Base-by-base conservation (phyloP, 2,888 invertebrate species). In the Papilio protenor region DNA sequence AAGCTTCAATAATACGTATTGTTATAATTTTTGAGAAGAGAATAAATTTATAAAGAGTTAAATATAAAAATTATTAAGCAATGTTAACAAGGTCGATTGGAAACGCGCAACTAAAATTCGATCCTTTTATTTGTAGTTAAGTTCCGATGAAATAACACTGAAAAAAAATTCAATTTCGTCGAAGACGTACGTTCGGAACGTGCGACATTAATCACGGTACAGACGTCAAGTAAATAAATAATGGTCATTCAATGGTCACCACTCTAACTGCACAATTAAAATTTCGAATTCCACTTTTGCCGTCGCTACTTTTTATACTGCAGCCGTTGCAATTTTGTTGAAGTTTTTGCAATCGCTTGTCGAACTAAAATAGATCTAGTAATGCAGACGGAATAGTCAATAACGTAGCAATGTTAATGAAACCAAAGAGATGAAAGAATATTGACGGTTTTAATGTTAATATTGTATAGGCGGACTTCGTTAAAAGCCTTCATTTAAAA, bases 251-350 rank as follows among this genome's bases (percentile, higher is more conserved):
- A 73, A 75, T 78, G 73, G 78, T 78, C 72, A 76, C 64, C 66
- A 78, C 78, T 78, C 78, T 78, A 78, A 78, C 78, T 75, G 78
- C 73, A 78, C 78, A 78, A 89, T 89, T 90, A 89, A 90, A 89
- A 88, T 88, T 88, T 87, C 85, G 87, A 85, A 87, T 83, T 82
- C 89, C 89, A 83, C 85, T 89, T 88, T 85, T 86, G 87, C 79
- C 81, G 81, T 79, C 78, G 70, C n/a, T 73, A 78, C 86, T 89
- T 89, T 88, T 87, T 79, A 73, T 82, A 84, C 76, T 57, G 16
- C 76, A 74, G 73, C 80, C 76, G 79, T 73, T 80, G 84, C 85
- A 84, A 85, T 87, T 87, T 87, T 82, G 85, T 81, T 83, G 81
- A 59, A 76, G 82, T 87, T 87, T 88, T 90, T 90, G 83, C 85